Percentiles rank a stretch among this genome's conserved stretches.
Conservation (phyloP, 2,113 vertebrate genomes). For the Todiramphus chloris region DNA sequence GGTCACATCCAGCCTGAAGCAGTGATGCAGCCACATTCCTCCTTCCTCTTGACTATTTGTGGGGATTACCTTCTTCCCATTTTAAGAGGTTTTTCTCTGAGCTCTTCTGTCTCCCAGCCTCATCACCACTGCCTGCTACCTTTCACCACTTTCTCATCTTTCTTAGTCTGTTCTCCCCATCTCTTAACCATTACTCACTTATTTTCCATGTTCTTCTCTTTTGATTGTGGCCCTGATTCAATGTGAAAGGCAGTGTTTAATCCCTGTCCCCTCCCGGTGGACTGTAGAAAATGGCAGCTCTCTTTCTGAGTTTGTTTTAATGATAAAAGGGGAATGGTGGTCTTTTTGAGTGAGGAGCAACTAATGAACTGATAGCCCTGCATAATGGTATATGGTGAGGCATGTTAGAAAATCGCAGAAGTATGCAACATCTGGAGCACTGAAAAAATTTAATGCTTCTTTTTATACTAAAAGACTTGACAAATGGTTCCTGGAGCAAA, state of each 20-base stretch:
- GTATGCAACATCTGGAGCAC: background rate
- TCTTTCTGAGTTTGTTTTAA: background rate
- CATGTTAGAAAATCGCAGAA: background rate
- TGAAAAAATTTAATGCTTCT: background rate
- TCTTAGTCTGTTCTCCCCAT: background rate
- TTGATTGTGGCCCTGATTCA: rapidly evolving
- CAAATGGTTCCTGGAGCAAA: background rate
- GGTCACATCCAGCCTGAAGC: background rate
- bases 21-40: background rate
- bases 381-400: background rate
- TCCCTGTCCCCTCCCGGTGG: background rate
- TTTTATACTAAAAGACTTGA: background rate
- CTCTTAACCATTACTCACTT: rapidly evolving
- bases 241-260: background rate
- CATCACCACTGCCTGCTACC: background rate
- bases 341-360: background rate
- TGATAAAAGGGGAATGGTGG: background rate
- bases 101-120: background rate
- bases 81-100: background rate
- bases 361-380: background rate
- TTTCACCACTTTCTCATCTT: background rate
- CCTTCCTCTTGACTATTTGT: background rate
- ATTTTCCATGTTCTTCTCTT: background rate
- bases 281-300: background rate
- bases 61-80: background rate